Conservation (phyloP, 2,113 vertebrate genomes). For the Jacana jacana region DNA sequence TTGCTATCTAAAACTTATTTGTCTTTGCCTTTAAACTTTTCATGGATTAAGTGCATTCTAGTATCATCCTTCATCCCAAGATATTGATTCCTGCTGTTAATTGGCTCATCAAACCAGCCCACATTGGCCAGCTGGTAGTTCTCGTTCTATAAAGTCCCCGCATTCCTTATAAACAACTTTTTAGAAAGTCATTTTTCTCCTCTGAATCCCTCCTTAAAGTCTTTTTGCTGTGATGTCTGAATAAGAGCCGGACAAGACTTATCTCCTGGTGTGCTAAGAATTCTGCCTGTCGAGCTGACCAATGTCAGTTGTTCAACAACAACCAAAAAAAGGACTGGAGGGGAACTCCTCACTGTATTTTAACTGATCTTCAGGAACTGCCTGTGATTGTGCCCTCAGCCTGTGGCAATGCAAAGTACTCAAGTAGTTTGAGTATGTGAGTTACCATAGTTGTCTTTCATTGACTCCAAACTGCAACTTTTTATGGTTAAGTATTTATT, state of each 20-base stretch:
- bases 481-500: background rate
- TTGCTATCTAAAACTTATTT: conserved; percentile 13
- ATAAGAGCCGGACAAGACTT: background rate
- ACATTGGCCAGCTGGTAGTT: conserved; percentile 13
- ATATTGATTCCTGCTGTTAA: conserved; percentile 39
- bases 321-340: background rate
- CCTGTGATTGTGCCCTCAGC: background rate
- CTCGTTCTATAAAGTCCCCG: background rate
- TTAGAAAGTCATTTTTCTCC: background rate
- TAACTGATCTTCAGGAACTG: background rate
- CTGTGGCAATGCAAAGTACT: background rate
- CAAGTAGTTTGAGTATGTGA: background rate
- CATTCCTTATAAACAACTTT: conserved; percentile 13
- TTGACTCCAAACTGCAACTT: background rate
- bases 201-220: background rate
- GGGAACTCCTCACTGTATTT: background rate
- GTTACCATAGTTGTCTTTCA: background rate
- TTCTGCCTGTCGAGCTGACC: background rate
- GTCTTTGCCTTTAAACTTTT: conserved; percentile 30
- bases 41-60: background rate
- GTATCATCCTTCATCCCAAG: background rate
- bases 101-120: background rate
- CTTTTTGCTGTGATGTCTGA: background rate
- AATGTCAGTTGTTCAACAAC: background rate
- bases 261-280: background rate